Base-by-base conservation (phyloP, 2,888 invertebrate species). In the Perdita meconis region DNA sequence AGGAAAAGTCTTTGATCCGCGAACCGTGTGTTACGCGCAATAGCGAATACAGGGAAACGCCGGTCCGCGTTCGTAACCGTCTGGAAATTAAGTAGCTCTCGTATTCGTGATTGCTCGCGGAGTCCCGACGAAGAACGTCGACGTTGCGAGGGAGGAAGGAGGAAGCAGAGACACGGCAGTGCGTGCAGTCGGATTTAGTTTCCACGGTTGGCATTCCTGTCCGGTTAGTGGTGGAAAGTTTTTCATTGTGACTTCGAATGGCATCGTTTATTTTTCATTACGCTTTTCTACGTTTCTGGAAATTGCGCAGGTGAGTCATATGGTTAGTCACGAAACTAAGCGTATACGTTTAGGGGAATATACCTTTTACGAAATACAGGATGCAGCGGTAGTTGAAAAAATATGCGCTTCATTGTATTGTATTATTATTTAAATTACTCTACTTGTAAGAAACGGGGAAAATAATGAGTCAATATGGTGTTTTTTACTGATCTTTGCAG, bases 81-180 rank as follows among this genome's bases (percentile, higher is more conserved):
- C 30, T 30, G 60, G 51, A 68, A 60, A 57, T 61, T 34, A 34
- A 16, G 42, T 19, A 16, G 51, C 50, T 60, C 51, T 60, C 50
- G 12, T 30, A 26, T 68, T 61, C 2, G 22, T 12, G 36, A 66
- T 34, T 51, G 12, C 30, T 40, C 19, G 38, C 22, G n/a, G n/a
- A n/a, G n/a, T n/a, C n/a, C n/a, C n/a, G n/a, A n/a, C n/a, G n/a
- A n/a, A n/a, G n/a, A n/a, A n/a, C 30, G 34, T 44, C 24, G 22
- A n/a, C 24, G 10, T 57, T n/a, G 12, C 42, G 22, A 44, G 47
- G 57, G 57, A 4, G 44, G 57, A 30, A 44, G 47, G 57, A 66
- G 4, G 44, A 66, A 66, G 42, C 36, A 47, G 55, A 65, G 56
- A 65, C 22, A 26, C 12, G n/a, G n/a, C n/a, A n/a, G n/a, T n/a